Conservation (phyloP, 2,113 vertebrate species). For the Ancistrus triradiatus region DNA sequence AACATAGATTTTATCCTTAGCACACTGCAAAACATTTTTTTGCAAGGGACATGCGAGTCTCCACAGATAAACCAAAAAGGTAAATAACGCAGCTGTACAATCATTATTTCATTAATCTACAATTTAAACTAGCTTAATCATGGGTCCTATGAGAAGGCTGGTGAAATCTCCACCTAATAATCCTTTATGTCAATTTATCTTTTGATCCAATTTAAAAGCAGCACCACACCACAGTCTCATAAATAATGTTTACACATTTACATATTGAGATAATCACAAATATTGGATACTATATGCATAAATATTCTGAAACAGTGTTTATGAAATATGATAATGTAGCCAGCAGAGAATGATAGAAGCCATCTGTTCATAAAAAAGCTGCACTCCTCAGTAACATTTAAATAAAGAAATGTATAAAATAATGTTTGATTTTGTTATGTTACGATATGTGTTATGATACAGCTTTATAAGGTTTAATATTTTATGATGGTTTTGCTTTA, state of each 20-base stretch:
- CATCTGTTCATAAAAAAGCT: constrained; percentile 56
- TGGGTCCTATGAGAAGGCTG: constrained; percentile 57
- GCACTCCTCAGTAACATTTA: too few species aligned
- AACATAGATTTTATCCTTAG: constrained; percentile 15
- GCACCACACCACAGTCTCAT: constrained; percentile 62
- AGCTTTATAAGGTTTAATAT: too few species aligned
- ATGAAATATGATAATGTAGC: constrained; percentile 76
- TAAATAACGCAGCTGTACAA: constrained; percentile 42
- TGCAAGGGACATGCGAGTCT: constrained; percentile 20
- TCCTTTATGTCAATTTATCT: constrained; percentile 66
- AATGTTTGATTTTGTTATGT: too few species aligned
- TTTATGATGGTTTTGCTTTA: too few species aligned
- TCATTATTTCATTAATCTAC: constrained; percentile 52
- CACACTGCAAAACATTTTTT: constrained; percentile 8
- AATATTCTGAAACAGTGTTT: constrained; percentile 75
- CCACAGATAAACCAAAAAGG: not conserved
- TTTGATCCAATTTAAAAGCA: constrained; percentile 67
- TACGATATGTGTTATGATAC: too few species aligned
- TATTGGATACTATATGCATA: constrained; percentile 74
- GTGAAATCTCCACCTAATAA: constrained; percentile 63
- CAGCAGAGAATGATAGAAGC: constrained; percentile 61
- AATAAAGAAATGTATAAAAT: too few species aligned
- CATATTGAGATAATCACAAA: constrained; percentile 78
- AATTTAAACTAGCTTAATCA: constrained; percentile 67
- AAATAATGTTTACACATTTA: constrained; percentile 76